Evolutionary conservation across 2,797 vertebrate species (phyloP).

Genomic region (Thalassophryne amazonica): DNA sequence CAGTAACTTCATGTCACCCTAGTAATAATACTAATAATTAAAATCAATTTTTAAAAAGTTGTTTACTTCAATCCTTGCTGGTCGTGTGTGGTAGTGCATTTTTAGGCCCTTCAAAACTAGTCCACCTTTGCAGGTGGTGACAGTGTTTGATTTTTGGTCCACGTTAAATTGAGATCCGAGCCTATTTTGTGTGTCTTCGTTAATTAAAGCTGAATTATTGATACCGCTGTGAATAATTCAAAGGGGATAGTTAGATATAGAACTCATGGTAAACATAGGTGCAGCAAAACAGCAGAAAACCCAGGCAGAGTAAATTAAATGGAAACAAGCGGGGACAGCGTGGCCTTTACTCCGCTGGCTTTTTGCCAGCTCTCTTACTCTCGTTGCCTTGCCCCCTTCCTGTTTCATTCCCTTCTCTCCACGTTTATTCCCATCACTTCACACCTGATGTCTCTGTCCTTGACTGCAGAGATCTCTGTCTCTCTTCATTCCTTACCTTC

Average conservation of each 20-base stretch:
- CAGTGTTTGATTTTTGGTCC: constrained; percentile 12
- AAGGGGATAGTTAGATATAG: constrained; percentile 68
- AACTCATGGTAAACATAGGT: constrained; percentile 72
- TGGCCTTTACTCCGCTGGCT: constrained; percentile 58
- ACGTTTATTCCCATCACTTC: constrained; percentile 44
- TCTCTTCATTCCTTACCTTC: not conserved
- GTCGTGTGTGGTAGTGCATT: not conserved
- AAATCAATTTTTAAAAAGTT: too few relatives aligned
- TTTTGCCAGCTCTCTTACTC: constrained; percentile 26
- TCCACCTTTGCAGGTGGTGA: not conserved
- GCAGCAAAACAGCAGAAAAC: constrained; percentile 9
- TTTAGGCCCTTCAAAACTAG: not conserved
- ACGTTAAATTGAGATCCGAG: constrained; percentile 22
- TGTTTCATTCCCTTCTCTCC: constrained; percentile 29
- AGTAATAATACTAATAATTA: too few relatives aligned
- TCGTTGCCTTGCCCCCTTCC: constrained; percentile 6
- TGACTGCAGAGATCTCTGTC: constrained; percentile 43
- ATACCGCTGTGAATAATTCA: constrained; percentile 78
- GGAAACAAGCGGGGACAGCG: constrained; percentile 10
- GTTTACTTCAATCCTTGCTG: too few relatives aligned
- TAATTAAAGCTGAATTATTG: constrained; percentile 82
- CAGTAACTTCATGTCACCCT: too few relatives aligned
- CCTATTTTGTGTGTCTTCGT: constrained; percentile 59
- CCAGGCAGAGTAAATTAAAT: not conserved
- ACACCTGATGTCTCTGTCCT: constrained; percentile 46